Conservation (phyloP, 2,888 invertebrate genomes). For the Drosophila ezoana region DNA sequence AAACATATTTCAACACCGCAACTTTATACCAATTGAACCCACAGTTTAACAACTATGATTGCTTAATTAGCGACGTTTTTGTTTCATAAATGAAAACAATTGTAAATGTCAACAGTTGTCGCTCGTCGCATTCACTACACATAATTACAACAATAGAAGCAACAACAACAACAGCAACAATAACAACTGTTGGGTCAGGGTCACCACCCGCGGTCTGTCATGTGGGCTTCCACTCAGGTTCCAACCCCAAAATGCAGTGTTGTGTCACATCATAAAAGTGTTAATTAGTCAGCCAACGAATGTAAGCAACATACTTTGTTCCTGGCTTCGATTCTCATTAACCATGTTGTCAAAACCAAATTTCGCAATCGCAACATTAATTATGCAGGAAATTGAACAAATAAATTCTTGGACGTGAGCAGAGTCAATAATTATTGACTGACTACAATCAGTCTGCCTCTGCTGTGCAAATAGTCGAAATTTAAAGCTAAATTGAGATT, state of each 20-base stretch:
- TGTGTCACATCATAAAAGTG: conserved; percentile 52
- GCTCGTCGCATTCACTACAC: conserved; percentile 32
- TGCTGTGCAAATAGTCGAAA: too few species aligned
- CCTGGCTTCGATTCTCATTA: background rate
- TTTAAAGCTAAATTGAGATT: too few species aligned
- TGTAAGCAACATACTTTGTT: conserved; percentile 10
- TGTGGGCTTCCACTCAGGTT: conserved; percentile 38
- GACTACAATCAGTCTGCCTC: too few species aligned
- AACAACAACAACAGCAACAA: conserved; percentile 24
- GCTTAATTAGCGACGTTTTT: conserved; percentile 66
- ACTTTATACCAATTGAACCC: conserved; percentile 13
- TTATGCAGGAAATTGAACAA: background rate
- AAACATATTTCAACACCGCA: conserved; percentile 6
- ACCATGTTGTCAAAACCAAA: background rate
- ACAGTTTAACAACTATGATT: conserved; percentile 42
- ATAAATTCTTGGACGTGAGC: background rate
- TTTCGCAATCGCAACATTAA: conserved; percentile 2
- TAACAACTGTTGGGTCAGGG: conserved; percentile 29
- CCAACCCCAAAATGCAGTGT: conserved; percentile 26
- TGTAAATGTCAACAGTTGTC: conserved; percentile 73
- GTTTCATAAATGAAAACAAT: conserved; percentile 61
- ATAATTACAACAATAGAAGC: conserved; percentile 58
- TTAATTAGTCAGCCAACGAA: conserved; percentile 66
- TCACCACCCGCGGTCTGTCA: conserved; percentile 13
- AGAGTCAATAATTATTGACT: too few species aligned